A percentile compares a stretch with the other conserved stretches of the same genome.
phyloP scores from a whole-genome alignment of 2,888 invertebrate species.

The Aporophyla lueneburgensis region DNA sequence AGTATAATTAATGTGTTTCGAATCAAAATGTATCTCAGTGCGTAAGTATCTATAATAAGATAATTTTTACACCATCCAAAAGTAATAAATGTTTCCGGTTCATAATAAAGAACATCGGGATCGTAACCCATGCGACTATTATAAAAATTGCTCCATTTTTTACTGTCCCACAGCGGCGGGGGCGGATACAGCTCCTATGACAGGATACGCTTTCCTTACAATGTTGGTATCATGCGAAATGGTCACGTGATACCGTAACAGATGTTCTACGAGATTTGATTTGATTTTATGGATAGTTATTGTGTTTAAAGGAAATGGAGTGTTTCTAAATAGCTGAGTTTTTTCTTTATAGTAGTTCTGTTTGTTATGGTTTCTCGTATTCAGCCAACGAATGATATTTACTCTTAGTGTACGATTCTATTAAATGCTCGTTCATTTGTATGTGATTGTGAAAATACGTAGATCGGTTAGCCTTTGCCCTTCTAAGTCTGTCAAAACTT shows the following conservation, averaged over 20 bases:
- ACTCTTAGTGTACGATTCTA: neutral
- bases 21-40: slow-evolving; percentile 17
- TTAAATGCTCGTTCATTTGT: neutral
- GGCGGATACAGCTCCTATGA: slow-evolving; percentile 90
- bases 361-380: neutral
- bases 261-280: slow-evolving; percentile 75
- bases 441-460: neutral
- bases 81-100: slow-evolving; percentile 89
- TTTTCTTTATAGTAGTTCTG: neutral
- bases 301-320: slow-evolving; percentile 17
- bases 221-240: slow-evolving; percentile 86
- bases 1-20: slow-evolving; percentile 1
- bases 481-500: neutral
- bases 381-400: neutral
- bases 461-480: neutral
- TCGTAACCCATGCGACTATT: slow-evolving; percentile 84
- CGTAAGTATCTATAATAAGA: slow-evolving; percentile 62
- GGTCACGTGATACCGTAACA: slow-evolving; percentile 83
- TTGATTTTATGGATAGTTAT: slow-evolving; percentile 55
- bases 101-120: slow-evolving; percentile 86
- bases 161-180: slow-evolving; percentile 84
- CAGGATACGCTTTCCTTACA: slow-evolving; percentile 87
- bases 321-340: slow-evolving; percentile 14
- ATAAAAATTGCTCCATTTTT: slow-evolving; percentile 90
- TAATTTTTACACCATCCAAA: slow-evolving; percentile 79